Conservation (phyloP, 2,888 invertebrate genomes). For the Limnephilus marmoratus region DNA sequence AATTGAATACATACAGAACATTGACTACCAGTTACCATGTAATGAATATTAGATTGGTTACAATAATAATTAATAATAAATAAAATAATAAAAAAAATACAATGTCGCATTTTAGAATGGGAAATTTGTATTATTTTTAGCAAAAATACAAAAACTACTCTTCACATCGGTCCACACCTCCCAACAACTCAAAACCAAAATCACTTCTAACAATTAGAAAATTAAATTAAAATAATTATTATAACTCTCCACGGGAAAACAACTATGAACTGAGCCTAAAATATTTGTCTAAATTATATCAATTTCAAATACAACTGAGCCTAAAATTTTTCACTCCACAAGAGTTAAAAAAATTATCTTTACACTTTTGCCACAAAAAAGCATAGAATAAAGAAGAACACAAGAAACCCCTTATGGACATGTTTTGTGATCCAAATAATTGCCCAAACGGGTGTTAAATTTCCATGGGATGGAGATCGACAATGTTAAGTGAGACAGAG, state of each 20-base stretch:
- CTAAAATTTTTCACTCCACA: no score
- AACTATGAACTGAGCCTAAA: not conserved
- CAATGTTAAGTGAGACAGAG: no score
- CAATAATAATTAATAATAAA: not conserved
- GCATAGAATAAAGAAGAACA: no score
- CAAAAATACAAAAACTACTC: conserved; percentile 44
- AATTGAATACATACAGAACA: conserved; percentile 7
- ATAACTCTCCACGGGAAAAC: not conserved
- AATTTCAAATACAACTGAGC: not conserved
- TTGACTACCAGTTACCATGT: not conserved
- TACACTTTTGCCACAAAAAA: no score
- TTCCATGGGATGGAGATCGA: no score
- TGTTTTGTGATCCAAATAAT: no score
- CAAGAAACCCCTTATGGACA: no score
- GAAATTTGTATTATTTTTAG: conserved; percentile 24
- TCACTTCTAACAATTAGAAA: no score
- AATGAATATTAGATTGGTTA: not conserved
- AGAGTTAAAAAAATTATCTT: no score
- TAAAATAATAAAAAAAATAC: not conserved
- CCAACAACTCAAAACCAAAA: no score
- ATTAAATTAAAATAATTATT: not conserved
- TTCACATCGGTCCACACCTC: not conserved
- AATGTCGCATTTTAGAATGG: not conserved
- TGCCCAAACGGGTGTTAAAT: no score
- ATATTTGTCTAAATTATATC: no score